phyloP scores from a whole-genome alignment of 2,797 vertebrate species.

The Labroides dimidiatus region DNA sequence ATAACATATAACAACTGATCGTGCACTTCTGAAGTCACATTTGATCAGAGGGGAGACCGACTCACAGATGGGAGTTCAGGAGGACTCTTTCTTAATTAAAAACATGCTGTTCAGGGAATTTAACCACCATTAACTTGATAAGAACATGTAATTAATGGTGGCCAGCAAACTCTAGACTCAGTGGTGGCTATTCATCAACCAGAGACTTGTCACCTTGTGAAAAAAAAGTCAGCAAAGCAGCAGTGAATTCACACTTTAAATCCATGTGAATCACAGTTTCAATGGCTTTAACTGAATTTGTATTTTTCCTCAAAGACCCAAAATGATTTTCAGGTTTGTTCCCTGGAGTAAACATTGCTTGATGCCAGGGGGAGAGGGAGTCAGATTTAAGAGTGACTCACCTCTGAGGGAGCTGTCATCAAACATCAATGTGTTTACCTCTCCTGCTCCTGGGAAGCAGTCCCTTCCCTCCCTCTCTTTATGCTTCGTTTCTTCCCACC shows the following conservation, averaged over 20 bases:
- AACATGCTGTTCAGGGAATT: conserved; percentile 8
- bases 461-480: conserved; percentile 39
- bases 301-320: conserved; percentile 17
- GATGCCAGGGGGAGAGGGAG: not conserved
- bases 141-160: conserved; percentile 44
- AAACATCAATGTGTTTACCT: conserved; percentile 70
- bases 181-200: conserved; percentile 17
- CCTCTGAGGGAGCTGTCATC: conserved; percentile 65
- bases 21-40: not conserved
- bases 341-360: not conserved
- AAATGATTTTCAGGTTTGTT: conserved; percentile 34
- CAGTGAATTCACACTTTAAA: not conserved
- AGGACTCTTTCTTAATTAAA: not conserved
- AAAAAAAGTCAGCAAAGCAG: conserved; percentile 1
- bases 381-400: conserved; percentile 46
- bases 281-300: not conserved
- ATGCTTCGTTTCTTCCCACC: conserved; percentile 61
- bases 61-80: conserved; percentile 16
- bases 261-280: not conserved
- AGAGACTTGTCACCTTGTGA: not conserved
- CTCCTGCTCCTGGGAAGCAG: conserved; percentile 44
- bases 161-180: conserved; percentile 48
- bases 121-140: conserved; percentile 48
- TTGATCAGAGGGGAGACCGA: not conserved
- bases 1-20: not conserved